These are phyloP conservation scores for Aplochiton taeniatus DNA, from an alignment of 2,797 vertebrate genomes.

Conservation along the genomic window DNA sequence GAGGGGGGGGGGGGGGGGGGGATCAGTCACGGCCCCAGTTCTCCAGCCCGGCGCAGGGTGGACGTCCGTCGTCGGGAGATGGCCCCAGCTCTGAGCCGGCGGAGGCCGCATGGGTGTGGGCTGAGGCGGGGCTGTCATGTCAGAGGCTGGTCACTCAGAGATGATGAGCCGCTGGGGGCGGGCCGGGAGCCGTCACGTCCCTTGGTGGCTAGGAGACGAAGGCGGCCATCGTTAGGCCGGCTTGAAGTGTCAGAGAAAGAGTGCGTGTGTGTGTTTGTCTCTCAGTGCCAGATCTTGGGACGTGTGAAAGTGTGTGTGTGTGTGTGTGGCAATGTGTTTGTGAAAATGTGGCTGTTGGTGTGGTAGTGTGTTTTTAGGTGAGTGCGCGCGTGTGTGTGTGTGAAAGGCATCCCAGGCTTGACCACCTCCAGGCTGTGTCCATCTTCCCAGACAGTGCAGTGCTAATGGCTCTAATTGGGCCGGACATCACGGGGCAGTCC, in stretches of 20 bases:
- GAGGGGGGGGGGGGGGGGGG: neutral
- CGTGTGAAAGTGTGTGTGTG: neutral
- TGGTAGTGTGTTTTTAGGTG: slow-evolving; percentile 17
- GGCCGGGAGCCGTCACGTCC: slow-evolving; percentile 22
- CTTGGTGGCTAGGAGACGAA: neutral
- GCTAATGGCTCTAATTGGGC: slow-evolving; percentile 65
- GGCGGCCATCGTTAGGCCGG: slow-evolving; percentile 11
- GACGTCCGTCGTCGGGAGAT: slow-evolving; percentile 19
- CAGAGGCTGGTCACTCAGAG: neutral
- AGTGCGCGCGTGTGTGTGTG: neutral
- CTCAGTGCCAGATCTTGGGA: too few species aligned
- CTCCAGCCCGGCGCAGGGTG: slow-evolving; percentile 18
- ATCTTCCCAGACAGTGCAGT: slow-evolving; percentile 29
- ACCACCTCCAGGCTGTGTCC: slow-evolving; percentile 38
- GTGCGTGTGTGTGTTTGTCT: neutral
- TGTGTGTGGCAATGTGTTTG: neutral
- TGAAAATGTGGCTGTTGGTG: slow-evolving; percentile 1
- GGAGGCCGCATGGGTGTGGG: neutral
- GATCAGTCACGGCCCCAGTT: neutral
- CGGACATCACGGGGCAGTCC: slow-evolving; percentile 33
- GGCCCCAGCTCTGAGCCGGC: slow-evolving; percentile 4
- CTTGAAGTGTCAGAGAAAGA: slow-evolving; percentile 25
- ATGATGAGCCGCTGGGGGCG: neutral
- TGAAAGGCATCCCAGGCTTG: slow-evolving; percentile 6
- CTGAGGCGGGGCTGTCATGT: neutral